A percentile compares a stretch with the other conserved stretches of the same genome.
Evolutionary conservation across 2,888 invertebrate species (phyloP).

Genomic region (Apodemia zela): DNA sequence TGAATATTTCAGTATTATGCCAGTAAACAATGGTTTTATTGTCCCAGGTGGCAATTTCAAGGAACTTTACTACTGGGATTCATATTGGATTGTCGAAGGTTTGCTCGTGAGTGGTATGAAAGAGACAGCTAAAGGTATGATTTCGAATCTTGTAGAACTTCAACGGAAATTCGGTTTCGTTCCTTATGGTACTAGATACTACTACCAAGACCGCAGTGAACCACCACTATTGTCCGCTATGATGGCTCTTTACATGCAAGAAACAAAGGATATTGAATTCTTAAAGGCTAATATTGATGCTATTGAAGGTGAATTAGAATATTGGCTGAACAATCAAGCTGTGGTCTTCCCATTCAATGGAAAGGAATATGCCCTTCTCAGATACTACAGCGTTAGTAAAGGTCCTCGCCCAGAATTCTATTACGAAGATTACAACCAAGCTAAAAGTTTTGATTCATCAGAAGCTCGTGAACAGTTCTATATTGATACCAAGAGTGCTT

Average conservation of each 20-base stretch:
- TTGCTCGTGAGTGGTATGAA: conserved; percentile 88
- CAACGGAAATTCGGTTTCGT: conserved; percentile 85
- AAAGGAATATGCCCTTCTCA: conserved; percentile 74
- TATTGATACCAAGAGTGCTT: conserved; percentile 86
- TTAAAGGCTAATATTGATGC: conserved; percentile 76
- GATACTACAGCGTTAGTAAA: conserved; percentile 80
- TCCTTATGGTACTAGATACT: conserved; percentile 91
- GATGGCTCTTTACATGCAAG: conserved; percentile 84
- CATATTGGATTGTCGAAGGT: conserved; percentile 92
- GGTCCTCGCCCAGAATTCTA: conserved; percentile 89
- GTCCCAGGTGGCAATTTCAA: conserved; percentile 86
- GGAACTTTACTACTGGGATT: conserved; percentile 93
- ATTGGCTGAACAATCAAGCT: conserved; percentile 82
- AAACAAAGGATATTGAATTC: conserved; percentile 83
- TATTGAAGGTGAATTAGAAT: conserved; percentile 83
- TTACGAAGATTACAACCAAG: conserved; percentile 80
- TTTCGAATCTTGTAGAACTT: conserved; percentile 86
- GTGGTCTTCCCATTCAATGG: conserved; percentile 72
- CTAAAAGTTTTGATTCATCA: conserved; percentile 65
- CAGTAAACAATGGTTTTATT: conserved; percentile 84
- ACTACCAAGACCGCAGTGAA: conserved; percentile 86
- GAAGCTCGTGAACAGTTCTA: conserved; percentile 79
- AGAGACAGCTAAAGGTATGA: conserved; percentile 85
- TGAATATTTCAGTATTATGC: conserved; percentile 83
- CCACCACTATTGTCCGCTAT: conserved; percentile 86